Evolutionary conservation across 1,140 invertebrate species (phyloP).

Genomic region (Drosophila watanabei): DNA sequence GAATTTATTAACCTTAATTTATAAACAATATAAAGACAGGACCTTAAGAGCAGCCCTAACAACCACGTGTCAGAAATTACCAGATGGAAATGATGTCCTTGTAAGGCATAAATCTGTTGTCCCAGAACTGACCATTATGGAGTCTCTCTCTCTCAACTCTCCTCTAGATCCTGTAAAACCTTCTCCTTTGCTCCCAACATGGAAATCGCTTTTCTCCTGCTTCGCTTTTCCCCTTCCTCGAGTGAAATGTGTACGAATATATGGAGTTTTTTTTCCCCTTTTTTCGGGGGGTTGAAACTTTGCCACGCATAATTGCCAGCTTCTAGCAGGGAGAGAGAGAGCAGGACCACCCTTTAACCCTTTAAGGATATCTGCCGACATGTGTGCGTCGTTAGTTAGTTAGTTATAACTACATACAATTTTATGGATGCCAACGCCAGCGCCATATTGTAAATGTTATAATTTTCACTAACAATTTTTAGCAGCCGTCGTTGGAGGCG

Average conservation of each 20-base stretch:
- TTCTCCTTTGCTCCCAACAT: conserved; percentile 34
- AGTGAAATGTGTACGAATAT: conserved; percentile 30
- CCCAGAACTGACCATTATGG: neutral
- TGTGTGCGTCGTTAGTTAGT: conserved; percentile 79
- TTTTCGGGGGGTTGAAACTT: conserved; percentile 16
- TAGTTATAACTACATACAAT: conserved; percentile 83
- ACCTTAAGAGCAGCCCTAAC: neutral
- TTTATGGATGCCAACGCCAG: conserved; percentile 60
- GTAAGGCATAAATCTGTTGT: conserved; percentile 10
- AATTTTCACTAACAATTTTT: conserved; percentile 81
- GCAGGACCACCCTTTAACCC: neutral
- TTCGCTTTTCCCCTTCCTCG: neutral
- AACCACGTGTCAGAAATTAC: conserved; percentile 20
- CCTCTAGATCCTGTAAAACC: neutral
- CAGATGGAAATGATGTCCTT: neutral
- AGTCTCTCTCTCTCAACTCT: too few species aligned
- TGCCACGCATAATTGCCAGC: conserved; percentile 74
- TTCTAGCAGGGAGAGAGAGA: neutral
- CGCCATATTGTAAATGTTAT: conserved; percentile 82
- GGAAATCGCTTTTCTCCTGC: conserved; percentile 60
- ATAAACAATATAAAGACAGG: neutral
- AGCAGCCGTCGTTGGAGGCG: conserved; percentile 24
- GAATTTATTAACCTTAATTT: too few species aligned
- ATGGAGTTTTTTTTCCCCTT: conserved; percentile 23
- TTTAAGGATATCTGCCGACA: conserved; percentile 47